Evolutionary conservation across 2,797 vertebrate species (phyloP).

Genomic region (Limosa lapponica): DNA sequence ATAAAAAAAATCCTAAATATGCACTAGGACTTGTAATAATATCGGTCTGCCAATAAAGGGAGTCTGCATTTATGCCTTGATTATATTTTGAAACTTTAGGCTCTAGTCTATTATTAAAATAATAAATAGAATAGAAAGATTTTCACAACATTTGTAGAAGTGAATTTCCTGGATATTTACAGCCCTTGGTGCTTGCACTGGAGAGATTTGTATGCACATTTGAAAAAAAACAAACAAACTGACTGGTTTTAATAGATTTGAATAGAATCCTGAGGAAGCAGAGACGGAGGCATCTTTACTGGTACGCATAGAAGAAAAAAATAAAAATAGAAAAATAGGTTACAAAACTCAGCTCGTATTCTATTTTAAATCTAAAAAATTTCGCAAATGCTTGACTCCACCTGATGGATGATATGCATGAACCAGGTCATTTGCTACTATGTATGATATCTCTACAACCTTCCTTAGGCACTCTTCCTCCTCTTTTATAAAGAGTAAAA

Average conservation of each 20-base stretch:
- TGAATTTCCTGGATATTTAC: not conserved
- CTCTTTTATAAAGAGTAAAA: not conserved
- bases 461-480: not conserved
- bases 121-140: not conserved
- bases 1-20: not conserved
- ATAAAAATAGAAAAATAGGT: not conserved
- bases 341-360: not conserved
- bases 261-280: not conserved
- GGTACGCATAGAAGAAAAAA: not conserved
- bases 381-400: not conserved
- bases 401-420: not conserved
- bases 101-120: not conserved
- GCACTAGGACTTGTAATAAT: not conserved
- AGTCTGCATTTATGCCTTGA: not conserved
- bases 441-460: accelerated
- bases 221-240: not conserved
- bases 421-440: not conserved
- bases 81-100: not conserved
- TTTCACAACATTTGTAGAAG: not conserved
- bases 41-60: not conserved
- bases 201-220: not conserved
- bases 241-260: not conserved
- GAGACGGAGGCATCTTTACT: not conserved
- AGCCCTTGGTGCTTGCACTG: not conserved
- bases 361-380: not conserved